Base-by-base conservation (phyloP, 2,797 vertebrate species). In the Neostethus bicornis region DNA sequence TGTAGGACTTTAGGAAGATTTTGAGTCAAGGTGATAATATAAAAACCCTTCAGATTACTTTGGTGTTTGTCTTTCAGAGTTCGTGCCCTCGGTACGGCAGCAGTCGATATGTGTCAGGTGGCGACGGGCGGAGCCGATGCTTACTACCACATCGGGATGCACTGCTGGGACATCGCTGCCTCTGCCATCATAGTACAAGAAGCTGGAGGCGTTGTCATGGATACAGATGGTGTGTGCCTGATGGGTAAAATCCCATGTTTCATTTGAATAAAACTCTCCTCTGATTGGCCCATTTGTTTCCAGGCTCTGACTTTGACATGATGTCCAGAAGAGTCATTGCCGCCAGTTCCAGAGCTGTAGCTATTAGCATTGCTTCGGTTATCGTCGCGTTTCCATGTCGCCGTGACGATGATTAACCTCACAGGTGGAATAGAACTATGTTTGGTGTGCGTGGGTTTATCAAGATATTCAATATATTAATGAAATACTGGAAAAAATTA, bases 91-190 rank as follows among this genome's bases (percentile, higher is more conserved):
- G 94, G 94, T 5, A 95, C 94, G 7, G 94, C 94, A 23, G 94
- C 94, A 12, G 84, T 95, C 9, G 94, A 95, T 61, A 95, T 96
- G 94, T 96, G 94, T 76, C 90, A 94, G 29, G 93, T 96, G 66
- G 94, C 94, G 13, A 75, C 89, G 0, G 94, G 94, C 3, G 93
- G 89, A 12, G 94, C 94, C 0, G 94, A 96, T 14, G 93, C 91
- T 0, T 96, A 96, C 64, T 96, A 93, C 1, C 94, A 96, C 58
- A 93, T 96, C 60, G 94, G 94, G 0, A 93, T 96, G 84, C 94
- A 96, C 75, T 96, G 94, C 81, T 96, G 95, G 95, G 94, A 96
- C 60, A 93, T 96, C 67, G 95, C 94, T 0, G 94, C 94, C 2
- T 93, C 93, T 0, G 89, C 91, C 64, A 70, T 96, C 54, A 93